Percentiles rank a stretch among this genome's conserved stretches.
Evolutionary conservation across 2,888 invertebrate genomes (phyloP).

Genomic region (Drosophila longiperda): DNA sequence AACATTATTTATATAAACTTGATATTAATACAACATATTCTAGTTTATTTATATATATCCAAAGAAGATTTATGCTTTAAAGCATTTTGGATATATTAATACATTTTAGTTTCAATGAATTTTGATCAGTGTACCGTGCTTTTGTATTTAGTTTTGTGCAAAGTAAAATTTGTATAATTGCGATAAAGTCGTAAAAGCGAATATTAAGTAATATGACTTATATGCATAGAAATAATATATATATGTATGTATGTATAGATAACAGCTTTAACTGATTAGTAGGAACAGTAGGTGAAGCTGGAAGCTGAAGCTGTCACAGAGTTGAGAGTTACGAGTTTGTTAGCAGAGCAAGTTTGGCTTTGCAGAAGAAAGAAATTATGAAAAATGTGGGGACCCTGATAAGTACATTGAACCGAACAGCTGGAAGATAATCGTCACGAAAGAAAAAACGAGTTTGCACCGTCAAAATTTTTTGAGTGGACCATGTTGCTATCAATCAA

Average conservation of each 20-base stretch:
- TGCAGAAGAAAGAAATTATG: slow-evolving; percentile 22
- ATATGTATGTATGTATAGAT: not conserved
- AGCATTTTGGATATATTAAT: not conserved
- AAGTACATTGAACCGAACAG: slow-evolving; percentile 71
- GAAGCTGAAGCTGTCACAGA: not conserved
- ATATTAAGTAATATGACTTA: slow-evolving; percentile 7
- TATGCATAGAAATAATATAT: not conserved
- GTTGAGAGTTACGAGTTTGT: not conserved
- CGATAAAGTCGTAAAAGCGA: slow-evolving; percentile 15
- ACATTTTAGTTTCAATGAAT: not conserved
- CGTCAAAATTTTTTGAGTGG: slow-evolving; percentile 34
- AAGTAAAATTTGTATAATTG: slow-evolving; percentile 11
- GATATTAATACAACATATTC: too few relatives aligned
- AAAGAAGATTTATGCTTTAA: not conserved
- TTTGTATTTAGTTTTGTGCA: not conserved
- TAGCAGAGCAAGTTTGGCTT: slow-evolving; percentile 7
- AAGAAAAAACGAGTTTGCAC: slow-evolving; percentile 63
- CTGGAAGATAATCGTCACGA: slow-evolving; percentile 65
- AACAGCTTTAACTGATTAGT: slow-evolving; percentile 9
- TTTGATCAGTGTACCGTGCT: slow-evolving; percentile 16
- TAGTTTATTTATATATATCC: not conserved
- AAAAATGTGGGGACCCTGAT: slow-evolving; percentile 45
- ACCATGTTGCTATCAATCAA: slow-evolving; percentile 68
- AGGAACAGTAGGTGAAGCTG: slow-evolving; percentile 4
- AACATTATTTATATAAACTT: too few relatives aligned